Conservation (phyloP, 2,797 vertebrate species). For the Hemibagrus guttatus region DNA sequence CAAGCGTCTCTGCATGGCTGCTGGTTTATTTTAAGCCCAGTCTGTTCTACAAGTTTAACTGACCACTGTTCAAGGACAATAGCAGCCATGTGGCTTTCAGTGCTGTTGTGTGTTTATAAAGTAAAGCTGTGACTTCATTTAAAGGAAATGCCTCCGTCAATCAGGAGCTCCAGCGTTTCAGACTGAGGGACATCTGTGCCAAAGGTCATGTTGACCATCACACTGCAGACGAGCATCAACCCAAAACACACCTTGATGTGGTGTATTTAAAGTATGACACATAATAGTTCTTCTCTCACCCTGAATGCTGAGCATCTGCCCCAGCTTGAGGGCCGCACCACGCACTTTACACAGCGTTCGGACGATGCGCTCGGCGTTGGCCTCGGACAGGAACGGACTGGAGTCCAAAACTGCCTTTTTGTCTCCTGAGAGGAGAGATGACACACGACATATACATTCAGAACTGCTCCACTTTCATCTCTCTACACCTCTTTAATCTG, state of each 20-base stretch:
- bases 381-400: conserved; percentile 83
- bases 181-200: not conserved
- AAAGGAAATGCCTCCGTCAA: not conserved
- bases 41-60: not conserved
- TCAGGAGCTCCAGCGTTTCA: not conserved
- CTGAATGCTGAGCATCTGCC: conserved; percentile 88
- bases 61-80: conserved; percentile 5
- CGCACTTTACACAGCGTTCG: conserved; percentile 85
- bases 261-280: not conserved
- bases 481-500: no score
- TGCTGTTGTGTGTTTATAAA: not conserved
- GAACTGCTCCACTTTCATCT: not conserved
- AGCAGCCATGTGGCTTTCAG: not conserved
- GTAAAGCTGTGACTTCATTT: not conserved
- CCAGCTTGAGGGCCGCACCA: conserved; percentile 84
- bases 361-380: conserved; percentile 83
- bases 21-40: conserved; percentile 39
- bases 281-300: conserved; percentile 66
- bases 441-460: not conserved
- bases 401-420: conserved; percentile 80
- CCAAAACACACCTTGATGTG: not conserved
- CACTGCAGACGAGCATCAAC: not conserved
- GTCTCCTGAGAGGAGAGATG: conserved; percentile 53
- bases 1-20: conserved; percentile 33
- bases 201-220: not conserved